Conservation (phyloP, 2,113 vertebrate species). For the Scolopax mira region DNA sequence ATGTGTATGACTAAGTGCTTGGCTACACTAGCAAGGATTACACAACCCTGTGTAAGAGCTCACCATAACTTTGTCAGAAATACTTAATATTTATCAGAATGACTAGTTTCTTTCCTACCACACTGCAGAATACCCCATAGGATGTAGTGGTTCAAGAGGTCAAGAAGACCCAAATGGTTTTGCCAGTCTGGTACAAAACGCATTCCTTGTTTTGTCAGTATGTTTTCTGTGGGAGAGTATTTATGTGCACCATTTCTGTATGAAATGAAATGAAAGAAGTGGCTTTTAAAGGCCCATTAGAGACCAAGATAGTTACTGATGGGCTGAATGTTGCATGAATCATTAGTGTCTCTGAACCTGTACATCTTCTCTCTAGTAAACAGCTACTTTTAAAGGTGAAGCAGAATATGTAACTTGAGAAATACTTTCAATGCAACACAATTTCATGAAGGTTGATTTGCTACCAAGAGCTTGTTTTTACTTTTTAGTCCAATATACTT, state of each 20-base stretch:
- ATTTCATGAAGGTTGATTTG: background rate
- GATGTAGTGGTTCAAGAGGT: background rate
- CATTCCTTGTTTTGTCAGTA: background rate
- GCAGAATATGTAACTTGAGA: background rate
- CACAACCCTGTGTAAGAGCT: background rate
- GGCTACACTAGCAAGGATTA: background rate
- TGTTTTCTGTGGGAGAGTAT: background rate
- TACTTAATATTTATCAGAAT: background rate
- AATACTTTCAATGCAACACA: background rate
- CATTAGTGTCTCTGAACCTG: background rate
- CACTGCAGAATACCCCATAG: background rate
- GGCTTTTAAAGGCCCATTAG: background rate
- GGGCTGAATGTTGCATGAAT: background rate
- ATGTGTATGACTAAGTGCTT: background rate
- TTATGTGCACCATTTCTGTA: background rate
- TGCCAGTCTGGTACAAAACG: background rate
- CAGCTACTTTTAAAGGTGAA: background rate
- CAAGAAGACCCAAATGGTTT: background rate
- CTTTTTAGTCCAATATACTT: background rate
- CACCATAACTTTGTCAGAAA: background rate
- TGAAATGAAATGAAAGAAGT: background rate
- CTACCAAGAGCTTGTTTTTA: background rate
- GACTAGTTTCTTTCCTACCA: background rate
- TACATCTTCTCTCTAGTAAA: background rate
- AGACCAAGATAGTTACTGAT: background rate